Base-by-base conservation (phyloP, 2,113 vertebrate species). In the Excalfactoria chinensis region DNA sequence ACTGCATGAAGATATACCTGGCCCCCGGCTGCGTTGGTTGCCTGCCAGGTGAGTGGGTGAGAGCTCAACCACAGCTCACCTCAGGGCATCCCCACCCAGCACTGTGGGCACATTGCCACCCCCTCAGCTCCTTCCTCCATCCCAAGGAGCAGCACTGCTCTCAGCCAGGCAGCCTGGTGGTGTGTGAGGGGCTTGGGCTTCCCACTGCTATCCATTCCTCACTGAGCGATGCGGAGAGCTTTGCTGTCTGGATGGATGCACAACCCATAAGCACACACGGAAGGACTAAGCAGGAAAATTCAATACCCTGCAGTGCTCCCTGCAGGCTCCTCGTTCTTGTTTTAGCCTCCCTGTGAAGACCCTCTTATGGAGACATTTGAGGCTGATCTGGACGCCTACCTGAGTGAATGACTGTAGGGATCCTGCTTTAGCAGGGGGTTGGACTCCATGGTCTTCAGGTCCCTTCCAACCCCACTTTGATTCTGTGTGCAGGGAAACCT, bases 131-230 rank as follows among this genome's bases (percentile, higher is more conserved):
- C 63, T 58, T 12, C 55, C 68, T 72, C 22, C 62, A 17, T 1
- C 67, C 34, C 22, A 2, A 1, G 66, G 23, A 32, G 55, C 4
- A 68, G 41, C 0, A 0, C 13, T 43, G 1, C 0, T 13, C 83
- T 14, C 48, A 14, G 4, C 1, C 30, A 4, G 0, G 1, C 64
- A 13, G 89, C 18, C 13, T 6, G 4, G 1, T 1, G 3, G 19
- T 19, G 0, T 0, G 8, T 0, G 2, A 58, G 68, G 60, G 83
- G 41, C 32, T 55, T 30, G 40, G 40, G 26, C 60, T 26, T 48
- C 17, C 46, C 12, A 43, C 23, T 34, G 34, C 74, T 30, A 0
- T 43, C 46, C 5, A 0, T 34, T 51, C 71, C 77, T 44, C 56
- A 43, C 9, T 1, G 0, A 53, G 56, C 0, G 1, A 1, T 34